phyloP scores from a whole-genome alignment of 1,140 invertebrate genomes.

The Drosophila equinoxialis region DNA sequence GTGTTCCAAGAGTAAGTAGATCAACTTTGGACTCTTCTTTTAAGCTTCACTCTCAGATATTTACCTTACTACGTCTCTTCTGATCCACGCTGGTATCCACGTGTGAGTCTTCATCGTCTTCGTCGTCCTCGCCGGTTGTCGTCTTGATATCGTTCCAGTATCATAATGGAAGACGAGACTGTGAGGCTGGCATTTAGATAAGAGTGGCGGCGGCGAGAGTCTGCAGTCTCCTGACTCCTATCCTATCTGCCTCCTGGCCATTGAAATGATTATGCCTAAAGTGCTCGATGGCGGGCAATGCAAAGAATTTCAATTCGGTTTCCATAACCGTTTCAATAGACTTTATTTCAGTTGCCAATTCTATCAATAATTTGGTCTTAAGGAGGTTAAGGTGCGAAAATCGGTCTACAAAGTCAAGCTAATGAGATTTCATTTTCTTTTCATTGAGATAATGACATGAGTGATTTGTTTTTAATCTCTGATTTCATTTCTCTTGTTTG shows the following conservation, averaged over 20 bases:
- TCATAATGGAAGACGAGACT: conserved; percentile 84
- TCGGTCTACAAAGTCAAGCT: conserved; percentile 49
- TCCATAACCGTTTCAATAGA: conserved; percentile 14
- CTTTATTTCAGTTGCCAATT: background rate
- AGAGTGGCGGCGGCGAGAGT: conserved; percentile 51
- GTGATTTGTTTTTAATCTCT: conserved; percentile 79
- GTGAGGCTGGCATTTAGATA: conserved; percentile 83
- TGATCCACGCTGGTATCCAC: conserved; percentile 2
- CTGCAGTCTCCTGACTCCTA: conserved; percentile 44
- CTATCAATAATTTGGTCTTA: conserved; percentile 50
- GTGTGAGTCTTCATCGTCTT: background rate
- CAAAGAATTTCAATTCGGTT: conserved; percentile 8
- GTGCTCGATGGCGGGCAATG: conserved; percentile 44
- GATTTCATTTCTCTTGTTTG: conserved; percentile 63
- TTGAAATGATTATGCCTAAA: conserved; percentile 74
- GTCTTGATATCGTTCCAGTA: conserved; percentile 75
- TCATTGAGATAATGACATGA: conserved; percentile 57
- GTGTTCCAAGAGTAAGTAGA: background rate
- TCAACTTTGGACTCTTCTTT: background rate
- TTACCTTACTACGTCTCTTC: background rate
- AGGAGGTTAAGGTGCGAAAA: conserved; percentile 27
- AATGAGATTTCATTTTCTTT: conserved; percentile 69
- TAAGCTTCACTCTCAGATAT: background rate
- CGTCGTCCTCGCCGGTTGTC: conserved; percentile 39
- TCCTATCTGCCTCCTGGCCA: conserved; percentile 24